Conservation (phyloP, 2,888 invertebrate genomes). For the Eupithecia subumbrata region DNA sequence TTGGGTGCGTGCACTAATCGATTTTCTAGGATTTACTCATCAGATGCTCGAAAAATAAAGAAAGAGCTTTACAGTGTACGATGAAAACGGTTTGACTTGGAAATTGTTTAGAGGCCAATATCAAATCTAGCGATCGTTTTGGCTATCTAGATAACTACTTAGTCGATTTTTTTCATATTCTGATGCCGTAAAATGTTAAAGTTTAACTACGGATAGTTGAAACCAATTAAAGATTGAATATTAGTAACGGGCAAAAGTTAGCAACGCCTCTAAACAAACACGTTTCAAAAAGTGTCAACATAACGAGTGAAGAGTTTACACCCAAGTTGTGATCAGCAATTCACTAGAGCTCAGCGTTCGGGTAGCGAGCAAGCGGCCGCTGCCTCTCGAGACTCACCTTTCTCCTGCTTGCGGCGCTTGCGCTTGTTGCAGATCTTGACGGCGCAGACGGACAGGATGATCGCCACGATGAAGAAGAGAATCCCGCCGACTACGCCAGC, state of each 20-base stretch:
- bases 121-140: neutral
- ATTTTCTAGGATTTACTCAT: neutral
- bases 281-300: neutral
- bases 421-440: conserved; percentile 99
- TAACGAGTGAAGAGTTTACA: neutral
- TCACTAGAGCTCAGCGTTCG: conserved; percentile 36
- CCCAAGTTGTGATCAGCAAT: conserved; percentile 16
- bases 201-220: neutral
- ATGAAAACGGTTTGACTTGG: neutral
- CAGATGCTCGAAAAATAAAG: neutral
- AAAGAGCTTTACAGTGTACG: neutral
- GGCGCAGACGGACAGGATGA: conserved; percentile 98
- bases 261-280: neutral
- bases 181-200: neutral
- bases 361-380: conserved; percentile 69
- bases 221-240: neutral
- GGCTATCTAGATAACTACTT: neutral
- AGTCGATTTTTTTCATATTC: neutral
- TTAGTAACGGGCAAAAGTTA: neutral
- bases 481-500: conserved; percentile 98
- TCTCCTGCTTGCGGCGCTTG: conserved; percentile 98
- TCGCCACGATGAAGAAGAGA: conserved; percentile 98
- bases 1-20: neutral
- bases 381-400: conserved; percentile 88
- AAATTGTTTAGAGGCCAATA: neutral